Evolutionary conservation across 2,888 invertebrate genomes (phyloP), one percentile per base, ranked within the genome.

Genomic region (Rhopalosiphum nymphaeae): DNA sequence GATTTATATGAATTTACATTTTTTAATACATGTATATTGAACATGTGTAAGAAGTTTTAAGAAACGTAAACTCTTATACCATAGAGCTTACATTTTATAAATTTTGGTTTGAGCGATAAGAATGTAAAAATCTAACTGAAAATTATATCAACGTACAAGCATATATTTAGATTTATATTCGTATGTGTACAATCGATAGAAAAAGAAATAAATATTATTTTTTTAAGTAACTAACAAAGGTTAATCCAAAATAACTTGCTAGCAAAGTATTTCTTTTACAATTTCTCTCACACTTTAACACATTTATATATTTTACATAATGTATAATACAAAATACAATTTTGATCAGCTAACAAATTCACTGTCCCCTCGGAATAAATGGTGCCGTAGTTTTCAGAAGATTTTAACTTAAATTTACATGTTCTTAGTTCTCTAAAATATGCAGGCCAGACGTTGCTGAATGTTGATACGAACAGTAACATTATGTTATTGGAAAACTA

Each of bases 261-360:
- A 26, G 46, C 7, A n/a, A 13, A 46, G 57, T 26, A 57, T 36
- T n/a, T 46, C 36, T 84, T 87, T 36, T 87, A 56, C 44, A 53
- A 21, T 44, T 56, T 16, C 0, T 56, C 9, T 26, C 7, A 4
- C 25, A 0, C n/a, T 26, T 85, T 29, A n/a, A 42, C 11, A 85
- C 26, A 44, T 84, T 53, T 36, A 91, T 84, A 90, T 90, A 49
- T n/a, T 53, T 84, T 44, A 84, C 44, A 85, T 85, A 56, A 85
- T 91, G n/a, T 85, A 29, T 85, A 85, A 44, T n/a, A 56, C 56
- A 44, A 46, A 57, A 86, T 36, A 10, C n/a, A 46, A 85, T 57
- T 91, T 85, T 25, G 21, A 86, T 57, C 46, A 86, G 26, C 9
- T 57, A 86, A 61, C 25, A 91, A 86, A 91, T n/a, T 53, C 42